These are phyloP conservation scores for Sarcophilus harrisii DNA, from an alignment of 2,797 vertebrate species.

Conservation along the genomic window DNA sequence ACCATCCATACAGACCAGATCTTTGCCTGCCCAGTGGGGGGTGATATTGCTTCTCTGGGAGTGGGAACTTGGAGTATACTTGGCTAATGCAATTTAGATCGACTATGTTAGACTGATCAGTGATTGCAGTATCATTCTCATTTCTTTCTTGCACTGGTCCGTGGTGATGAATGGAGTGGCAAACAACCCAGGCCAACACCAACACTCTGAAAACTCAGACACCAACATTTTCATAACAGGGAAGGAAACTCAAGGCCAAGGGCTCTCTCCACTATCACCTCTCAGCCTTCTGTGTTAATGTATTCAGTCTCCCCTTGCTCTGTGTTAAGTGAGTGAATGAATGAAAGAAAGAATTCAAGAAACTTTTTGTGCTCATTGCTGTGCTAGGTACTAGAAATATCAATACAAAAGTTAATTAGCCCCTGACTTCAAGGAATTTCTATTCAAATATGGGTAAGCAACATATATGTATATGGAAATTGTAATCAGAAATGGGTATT, in stretches of 20 bases:
- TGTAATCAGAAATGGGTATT: background rate
- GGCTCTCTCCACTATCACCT: background rate
- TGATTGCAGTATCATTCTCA: background rate
- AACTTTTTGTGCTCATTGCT: background rate
- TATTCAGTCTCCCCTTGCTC: background rate
- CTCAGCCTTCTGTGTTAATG: fast-evolving
- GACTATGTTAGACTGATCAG: background rate
- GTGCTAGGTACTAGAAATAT: background rate
- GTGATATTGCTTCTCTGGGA: background rate
- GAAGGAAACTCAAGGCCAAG: background rate
- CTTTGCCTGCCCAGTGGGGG: background rate
- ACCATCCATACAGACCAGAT: background rate
- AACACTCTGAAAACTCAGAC: background rate
- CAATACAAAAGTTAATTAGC: background rate
- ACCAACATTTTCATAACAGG: background rate
- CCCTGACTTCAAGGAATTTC: background rate
- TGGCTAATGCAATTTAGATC: background rate
- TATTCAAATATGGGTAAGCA: background rate
- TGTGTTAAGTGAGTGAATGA: background rate
- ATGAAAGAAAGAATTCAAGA: background rate
- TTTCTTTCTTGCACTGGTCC: background rate
- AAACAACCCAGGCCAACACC: background rate
- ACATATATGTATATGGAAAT: background rate
- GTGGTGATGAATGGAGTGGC: background rate
- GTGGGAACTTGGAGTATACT: background rate